Evolutionary conservation across 2,797 vertebrate genomes (phyloP), one percentile per base, ranked within the genome.

Genomic region (Xiphophorus birchmanni): DNA sequence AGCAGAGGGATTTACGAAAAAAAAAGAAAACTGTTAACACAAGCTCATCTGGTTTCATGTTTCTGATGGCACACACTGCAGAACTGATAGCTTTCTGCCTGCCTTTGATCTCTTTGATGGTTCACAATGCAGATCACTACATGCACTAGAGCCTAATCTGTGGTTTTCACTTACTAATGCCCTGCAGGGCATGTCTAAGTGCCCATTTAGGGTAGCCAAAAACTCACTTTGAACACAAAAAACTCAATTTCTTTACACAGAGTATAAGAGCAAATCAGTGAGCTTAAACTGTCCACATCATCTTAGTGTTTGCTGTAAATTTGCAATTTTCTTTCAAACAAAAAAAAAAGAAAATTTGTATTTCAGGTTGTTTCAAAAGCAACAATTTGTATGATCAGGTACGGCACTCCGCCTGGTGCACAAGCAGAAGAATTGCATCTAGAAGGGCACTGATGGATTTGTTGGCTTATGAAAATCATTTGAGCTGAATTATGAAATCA

Each of bases 361-460:
- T 12, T n/a, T 72, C 42, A 72, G 15, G 37, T 35, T 3, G 40
- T 48, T 80, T 4, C 1, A 11, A n/a, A 74, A 23, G 48, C 44
- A 78, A 50, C 15, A 32, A 21, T 29, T 29, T 45, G 63, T 29
- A 45, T 45, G 13, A n/a, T 6, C 79, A 69, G 90, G 71, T 76
- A 73, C 74, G 81, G 93, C 48, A 86, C 93, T 50, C 94, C 93
- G 78, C 94, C 93, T 95, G 89, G 88, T 84, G 94, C 83, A 82
- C 75, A 32, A 32, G 37, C 29, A 5, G 0, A 42, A 74, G 81
- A 74, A 94, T 84, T 94, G 86, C 93, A 94, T 47, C 76, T 10
- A 0, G 3, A 44, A 72, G 81, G 10, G 58, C 37, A 4, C 18
- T 29, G 13, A 8, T 21, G 77, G 81, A 73, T 75, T 79, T 78